phyloP scores from a whole-genome alignment of 2,797 vertebrate genomes.

The Echeneis naucrates region DNA sequence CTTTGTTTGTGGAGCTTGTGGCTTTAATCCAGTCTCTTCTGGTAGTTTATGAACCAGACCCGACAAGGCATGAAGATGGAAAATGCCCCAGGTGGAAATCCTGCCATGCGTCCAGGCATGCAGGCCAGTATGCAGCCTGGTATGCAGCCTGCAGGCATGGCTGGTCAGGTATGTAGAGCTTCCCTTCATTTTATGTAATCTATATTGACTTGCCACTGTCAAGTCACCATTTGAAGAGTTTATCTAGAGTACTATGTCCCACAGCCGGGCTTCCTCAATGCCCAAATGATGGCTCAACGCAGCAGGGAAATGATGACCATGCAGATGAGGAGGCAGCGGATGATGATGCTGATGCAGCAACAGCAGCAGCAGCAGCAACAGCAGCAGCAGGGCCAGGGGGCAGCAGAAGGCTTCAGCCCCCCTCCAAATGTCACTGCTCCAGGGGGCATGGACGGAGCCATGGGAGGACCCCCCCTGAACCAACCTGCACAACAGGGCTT shows the following conservation, averaged over 20 bases:
- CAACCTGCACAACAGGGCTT: constrained; percentile 92
- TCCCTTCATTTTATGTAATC: neutral
- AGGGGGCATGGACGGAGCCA: constrained; percentile 89
- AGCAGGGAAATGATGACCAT: constrained; percentile 92
- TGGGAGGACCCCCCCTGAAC: constrained; percentile 87
- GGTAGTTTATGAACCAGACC: constrained; percentile 95
- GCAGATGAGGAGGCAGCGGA: constrained; percentile 92
- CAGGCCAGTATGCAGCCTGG: constrained; percentile 88
- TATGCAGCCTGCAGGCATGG: constrained; percentile 85
- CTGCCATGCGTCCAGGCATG: constrained; percentile 90
- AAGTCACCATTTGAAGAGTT: neutral
- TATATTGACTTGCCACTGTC: neutral
- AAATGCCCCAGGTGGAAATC: constrained; percentile 80
- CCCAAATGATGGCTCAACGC: constrained; percentile 97
- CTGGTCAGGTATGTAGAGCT: constrained; percentile 74
- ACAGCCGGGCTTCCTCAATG: constrained; percentile 92
- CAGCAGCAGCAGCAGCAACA: constrained; percentile 87
- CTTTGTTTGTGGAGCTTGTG: neutral
- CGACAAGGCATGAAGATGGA: constrained; percentile 94
- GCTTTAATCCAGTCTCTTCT: constrained; percentile 4
- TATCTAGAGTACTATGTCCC: constrained; percentile 6
- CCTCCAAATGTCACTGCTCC: constrained; percentile 96
- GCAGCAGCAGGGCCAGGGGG: constrained; percentile 72
- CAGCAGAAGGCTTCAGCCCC: constrained; percentile 92
- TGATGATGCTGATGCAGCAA: constrained; percentile 94